phyloP scores from a whole-genome alignment of 1,140 invertebrate species.

The Brachionus manjavacas region DNA sequence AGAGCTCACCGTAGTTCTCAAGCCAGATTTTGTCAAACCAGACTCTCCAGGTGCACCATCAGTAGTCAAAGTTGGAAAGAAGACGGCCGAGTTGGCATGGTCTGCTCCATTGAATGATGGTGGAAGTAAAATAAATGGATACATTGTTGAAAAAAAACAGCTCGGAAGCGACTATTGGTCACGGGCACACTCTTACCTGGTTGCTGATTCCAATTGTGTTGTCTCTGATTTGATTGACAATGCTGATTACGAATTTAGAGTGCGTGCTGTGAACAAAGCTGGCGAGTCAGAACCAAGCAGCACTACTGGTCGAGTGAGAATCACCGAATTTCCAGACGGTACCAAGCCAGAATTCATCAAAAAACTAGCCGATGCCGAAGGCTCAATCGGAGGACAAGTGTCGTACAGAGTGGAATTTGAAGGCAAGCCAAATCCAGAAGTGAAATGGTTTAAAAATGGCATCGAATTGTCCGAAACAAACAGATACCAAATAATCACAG shows the following conservation, averaged over 20 bases:
- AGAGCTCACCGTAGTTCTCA: conserved; percentile 45
- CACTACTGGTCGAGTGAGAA: conserved; percentile 44
- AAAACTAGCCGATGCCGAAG: conserved; percentile 69
- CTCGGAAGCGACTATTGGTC: conserved; percentile 71
- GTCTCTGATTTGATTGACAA: conserved; percentile 44
- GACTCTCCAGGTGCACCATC: conserved; percentile 31
- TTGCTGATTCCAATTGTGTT: conserved; percentile 1
- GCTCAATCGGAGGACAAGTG: conserved; percentile 79
- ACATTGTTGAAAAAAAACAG: conserved; percentile 88
- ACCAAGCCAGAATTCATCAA: conserved; percentile 85
- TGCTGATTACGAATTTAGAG: conserved; percentile 46
- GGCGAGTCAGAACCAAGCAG: conserved; percentile 74
- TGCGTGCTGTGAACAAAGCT: conserved; percentile 74
- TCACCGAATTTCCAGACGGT: conserved; percentile 62
- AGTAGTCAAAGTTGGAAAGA: conserved; percentile 32
- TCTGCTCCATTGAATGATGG: conserved; percentile 73
- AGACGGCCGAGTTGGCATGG: conserved; percentile 76
- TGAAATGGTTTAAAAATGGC: conserved; percentile 87
- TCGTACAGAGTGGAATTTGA: conserved; percentile 77
- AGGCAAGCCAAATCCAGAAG: conserved; percentile 81
- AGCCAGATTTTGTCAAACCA: conserved; percentile 40
- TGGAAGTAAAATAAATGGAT: conserved; percentile 60
- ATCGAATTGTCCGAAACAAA: conserved; percentile 70
- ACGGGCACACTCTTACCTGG: conserved; percentile 64
- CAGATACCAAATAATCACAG: conserved; percentile 64